Base-by-base conservation (phyloP, 1,140 invertebrate species). In the Metopolophium dirhodum region DNA sequence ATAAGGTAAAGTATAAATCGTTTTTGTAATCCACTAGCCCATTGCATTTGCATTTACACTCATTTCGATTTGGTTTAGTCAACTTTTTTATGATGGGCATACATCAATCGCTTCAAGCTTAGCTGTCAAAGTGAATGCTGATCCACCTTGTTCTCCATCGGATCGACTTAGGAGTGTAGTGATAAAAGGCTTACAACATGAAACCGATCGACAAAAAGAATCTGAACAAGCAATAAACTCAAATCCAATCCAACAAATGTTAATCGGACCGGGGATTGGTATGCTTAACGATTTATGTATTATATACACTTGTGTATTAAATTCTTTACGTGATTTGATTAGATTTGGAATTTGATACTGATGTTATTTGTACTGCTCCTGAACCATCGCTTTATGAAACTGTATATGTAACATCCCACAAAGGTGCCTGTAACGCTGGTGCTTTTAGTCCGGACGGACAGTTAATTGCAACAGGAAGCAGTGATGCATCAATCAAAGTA, bases 401-500 rank as follows among this genome's bases (percentile, higher is more conserved):
- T 0, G 99, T 99, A 7, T 99, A 99, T 95, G 98, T 99, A 1
- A 99, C 99, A 11, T 99, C 99, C 7, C 99, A 99, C 95, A 99
- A 99, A 96, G 99, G 98, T 94, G 97, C 98, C 93, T 99, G 99
- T 94, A 96, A 99, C 93, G 97, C 98, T 2, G 99, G 98, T 30
- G 98, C 98, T 49, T 99, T 99, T 95, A 99, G 98, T 94, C 95
- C 96, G 20, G 99, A 99, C 96, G 99, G 99, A 0, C 97, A 99
- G 94, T 95, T 99, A 0, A 98, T 99, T n/a, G 99, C 99, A 2
- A 99, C 99, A 4, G 99, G 99, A 41, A 99, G 98, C 94, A 98
- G 98, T 6, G 99, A 99, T 96, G 98, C 99, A 9, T 99, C 99
- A 94, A 99, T 99, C 92, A 99, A 99, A 96, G 97, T 97, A 68